Evolutionary conservation across 2,888 invertebrate species (phyloP).

Genomic region (Carpatolechia fugitivella): DNA sequence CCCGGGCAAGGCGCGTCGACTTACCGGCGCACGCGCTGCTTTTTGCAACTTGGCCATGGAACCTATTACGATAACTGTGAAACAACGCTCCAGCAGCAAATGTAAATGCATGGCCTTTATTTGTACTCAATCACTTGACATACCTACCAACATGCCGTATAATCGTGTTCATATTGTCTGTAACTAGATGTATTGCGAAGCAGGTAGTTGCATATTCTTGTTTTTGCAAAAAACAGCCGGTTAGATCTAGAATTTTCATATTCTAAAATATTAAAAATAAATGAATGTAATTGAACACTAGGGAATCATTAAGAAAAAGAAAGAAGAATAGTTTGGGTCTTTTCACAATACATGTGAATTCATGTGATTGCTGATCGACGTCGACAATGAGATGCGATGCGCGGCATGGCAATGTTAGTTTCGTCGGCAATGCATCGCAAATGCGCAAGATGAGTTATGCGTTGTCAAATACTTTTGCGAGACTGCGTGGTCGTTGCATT

Average conservation of each 20-base stretch:
- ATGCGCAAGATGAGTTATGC: too few relatives aligned
- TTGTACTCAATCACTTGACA: slow-evolving; percentile 53
- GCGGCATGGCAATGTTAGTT: too few relatives aligned
- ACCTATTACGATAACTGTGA: slow-evolving; percentile 74
- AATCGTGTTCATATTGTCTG: slow-evolving; percentile 27
- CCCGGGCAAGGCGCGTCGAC: slow-evolving; percentile 51
- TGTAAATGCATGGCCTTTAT: slow-evolving; percentile 70
- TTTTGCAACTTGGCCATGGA: slow-evolving; percentile 79
- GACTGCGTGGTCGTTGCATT: too few relatives aligned
- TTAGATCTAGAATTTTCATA: not conserved
- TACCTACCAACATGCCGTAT: slow-evolving; percentile 27
- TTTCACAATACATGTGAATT: too few relatives aligned
- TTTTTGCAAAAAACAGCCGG: slow-evolving; percentile 6
- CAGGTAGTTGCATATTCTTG: slow-evolving; percentile 7
- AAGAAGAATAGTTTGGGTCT: too few relatives aligned
- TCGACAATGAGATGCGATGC: too few relatives aligned
- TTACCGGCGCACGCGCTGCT: slow-evolving; percentile 71
- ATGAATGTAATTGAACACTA: too few relatives aligned
- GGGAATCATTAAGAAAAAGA: too few relatives aligned
- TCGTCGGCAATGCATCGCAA: too few relatives aligned
- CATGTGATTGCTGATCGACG: too few relatives aligned
- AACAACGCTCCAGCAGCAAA: slow-evolving; percentile 64
- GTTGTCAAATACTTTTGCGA: too few relatives aligned
- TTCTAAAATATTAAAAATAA: not conserved
- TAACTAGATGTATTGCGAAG: slow-evolving; percentile 12